Percentiles rank a stretch among this genome's conserved stretches.
Conservation (phyloP, 2,888 invertebrate genomes). For the Meganola albula region DNA sequence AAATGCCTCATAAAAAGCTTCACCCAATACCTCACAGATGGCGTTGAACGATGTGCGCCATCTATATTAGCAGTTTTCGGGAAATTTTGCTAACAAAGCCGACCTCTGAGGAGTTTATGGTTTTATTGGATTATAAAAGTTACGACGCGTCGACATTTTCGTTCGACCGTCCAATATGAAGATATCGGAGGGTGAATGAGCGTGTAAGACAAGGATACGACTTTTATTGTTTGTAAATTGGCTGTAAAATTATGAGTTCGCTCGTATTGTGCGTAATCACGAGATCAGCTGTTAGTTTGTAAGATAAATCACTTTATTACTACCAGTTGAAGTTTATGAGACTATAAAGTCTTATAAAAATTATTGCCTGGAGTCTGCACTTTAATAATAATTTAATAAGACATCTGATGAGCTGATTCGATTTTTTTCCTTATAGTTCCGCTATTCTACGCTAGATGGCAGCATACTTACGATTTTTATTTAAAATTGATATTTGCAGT, state of each 20-base stretch:
- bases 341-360: conserved; percentile 55
- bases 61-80: conserved; percentile 52
- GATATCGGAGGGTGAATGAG: conserved; percentile 72
- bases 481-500: too few species aligned
- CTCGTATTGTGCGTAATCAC: conserved; percentile 73
- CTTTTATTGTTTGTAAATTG: conserved; percentile 80
- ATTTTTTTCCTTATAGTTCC: too few species aligned
- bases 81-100: conserved; percentile 37
- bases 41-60: conserved; percentile 56
- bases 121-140: conserved; percentile 77
- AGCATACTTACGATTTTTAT: too few species aligned
- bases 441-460: too few species aligned
- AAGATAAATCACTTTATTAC: conserved; percentile 70
- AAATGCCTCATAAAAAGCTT: conserved; percentile 71
- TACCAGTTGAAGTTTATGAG: conserved; percentile 57
- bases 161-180: conserved; percentile 66
- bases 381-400: too few species aligned
- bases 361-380: too few species aligned
- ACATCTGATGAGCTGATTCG: too few species aligned
- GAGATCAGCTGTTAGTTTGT: conserved; percentile 73
- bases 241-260: conserved; percentile 77
- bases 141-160: conserved; percentile 68
- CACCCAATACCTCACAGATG: conserved; percentile 59
- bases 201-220: conserved; percentile 72
- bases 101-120: conserved; percentile 52